phyloP scores from a whole-genome alignment of 2,113 vertebrate genomes.

The Gymnogyps californianus region DNA sequence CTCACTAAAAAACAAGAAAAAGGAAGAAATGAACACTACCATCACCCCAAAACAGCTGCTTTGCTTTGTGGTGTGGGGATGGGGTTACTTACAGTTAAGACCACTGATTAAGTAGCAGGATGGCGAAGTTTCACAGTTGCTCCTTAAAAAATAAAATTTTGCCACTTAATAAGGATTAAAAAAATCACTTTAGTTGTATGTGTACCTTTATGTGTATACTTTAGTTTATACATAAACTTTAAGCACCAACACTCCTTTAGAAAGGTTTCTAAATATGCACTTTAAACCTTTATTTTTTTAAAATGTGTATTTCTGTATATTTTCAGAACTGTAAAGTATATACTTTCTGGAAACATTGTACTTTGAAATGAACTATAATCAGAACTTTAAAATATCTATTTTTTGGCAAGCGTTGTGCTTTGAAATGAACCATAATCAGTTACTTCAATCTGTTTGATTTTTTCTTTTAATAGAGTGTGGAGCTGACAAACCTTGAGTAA shows the following conservation, averaged over 20 bases:
- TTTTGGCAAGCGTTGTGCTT: neutral
- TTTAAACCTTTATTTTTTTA: neutral
- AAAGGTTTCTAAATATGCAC: neutral
- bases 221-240: neutral
- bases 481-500: neutral
- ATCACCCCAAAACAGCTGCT: fast-evolving
- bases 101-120: neutral
- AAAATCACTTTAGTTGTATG: neutral
- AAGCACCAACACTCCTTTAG: neutral
- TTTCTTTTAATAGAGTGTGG: neutral
- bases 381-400: neutral
- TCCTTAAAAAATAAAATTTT: neutral
- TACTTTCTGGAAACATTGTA: neutral
- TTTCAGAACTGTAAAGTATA: neutral
- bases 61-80: neutral
- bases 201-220: neutral
- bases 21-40: neutral
- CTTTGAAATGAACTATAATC: neutral
- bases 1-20: neutral
- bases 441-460: neutral
- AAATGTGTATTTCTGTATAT: neutral
- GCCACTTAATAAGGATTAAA: neutral
- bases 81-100: neutral
- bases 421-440: neutral
- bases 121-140: neutral